Conservation (phyloP, 1,140 invertebrate genomes). For the Drosophila ogumai region DNA sequence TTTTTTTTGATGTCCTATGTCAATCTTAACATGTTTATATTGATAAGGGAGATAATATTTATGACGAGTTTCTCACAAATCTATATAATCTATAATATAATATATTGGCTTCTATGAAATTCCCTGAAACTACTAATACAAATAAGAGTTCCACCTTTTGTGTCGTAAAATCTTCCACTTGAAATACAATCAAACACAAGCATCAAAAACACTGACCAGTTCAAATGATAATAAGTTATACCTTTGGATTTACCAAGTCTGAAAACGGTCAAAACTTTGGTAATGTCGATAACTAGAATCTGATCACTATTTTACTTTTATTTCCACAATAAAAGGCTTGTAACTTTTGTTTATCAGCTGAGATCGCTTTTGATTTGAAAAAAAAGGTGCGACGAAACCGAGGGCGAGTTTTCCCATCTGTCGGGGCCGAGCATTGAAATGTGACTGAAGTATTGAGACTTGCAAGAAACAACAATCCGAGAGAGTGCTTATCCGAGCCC, state of each 20-base stretch:
- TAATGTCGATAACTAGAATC: not conserved
- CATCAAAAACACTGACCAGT: not conserved
- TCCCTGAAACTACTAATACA: not conserved
- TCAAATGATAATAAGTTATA: not conserved
- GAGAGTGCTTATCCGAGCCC: not conserved
- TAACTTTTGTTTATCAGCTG: not conserved
- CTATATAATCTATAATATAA: conserved; percentile 15
- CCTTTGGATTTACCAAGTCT: not conserved
- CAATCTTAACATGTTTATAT: not conserved
- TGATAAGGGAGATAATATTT: not conserved
- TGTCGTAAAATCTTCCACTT: conserved; percentile 1
- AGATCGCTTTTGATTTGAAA: not conserved
- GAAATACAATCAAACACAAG: not conserved
- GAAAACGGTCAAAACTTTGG: no score
- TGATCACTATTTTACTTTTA: not conserved
- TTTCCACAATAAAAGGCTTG: not conserved
- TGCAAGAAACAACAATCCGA: conserved; percentile 1
- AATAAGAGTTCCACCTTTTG: not conserved
- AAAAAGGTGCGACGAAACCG: not conserved
- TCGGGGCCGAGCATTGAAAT: not conserved
- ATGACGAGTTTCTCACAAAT: not conserved
- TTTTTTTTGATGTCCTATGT: not conserved
- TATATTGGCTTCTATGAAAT: not conserved
- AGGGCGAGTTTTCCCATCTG: not conserved
- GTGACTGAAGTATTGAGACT: not conserved